Conservation (phyloP, 2,888 invertebrate species). For the Polymixis lichenea region DNA sequence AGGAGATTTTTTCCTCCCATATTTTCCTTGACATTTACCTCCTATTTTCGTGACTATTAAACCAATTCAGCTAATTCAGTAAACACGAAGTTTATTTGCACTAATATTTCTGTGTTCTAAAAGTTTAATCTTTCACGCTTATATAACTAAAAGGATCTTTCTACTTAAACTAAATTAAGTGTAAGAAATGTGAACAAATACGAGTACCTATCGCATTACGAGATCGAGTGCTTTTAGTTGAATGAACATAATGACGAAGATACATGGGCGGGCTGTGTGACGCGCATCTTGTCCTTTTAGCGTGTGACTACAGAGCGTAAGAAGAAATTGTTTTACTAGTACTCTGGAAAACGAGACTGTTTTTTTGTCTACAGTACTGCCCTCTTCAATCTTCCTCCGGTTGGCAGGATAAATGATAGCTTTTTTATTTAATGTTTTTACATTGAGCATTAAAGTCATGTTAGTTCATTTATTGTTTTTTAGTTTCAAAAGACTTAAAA, state of each 20-base stretch:
- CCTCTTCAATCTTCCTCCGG: constrained; percentile 8
- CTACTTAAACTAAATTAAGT: constrained; percentile 78
- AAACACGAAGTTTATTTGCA: constrained; percentile 32
- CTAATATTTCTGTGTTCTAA: constrained; percentile 50
- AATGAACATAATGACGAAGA: constrained; percentile 74
- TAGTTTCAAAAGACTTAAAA: neutral
- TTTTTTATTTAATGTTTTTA: neutral
- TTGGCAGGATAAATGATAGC: neutral
- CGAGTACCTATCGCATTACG: constrained; percentile 72
- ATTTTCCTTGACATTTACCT: too few species aligned
- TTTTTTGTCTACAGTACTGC: neutral
- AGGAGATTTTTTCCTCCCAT: neutral
- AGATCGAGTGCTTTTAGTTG: constrained; percentile 80
- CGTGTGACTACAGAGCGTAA: constrained; percentile 4
- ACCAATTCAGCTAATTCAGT: constrained; percentile 23
- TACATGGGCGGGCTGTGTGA: constrained; percentile 59
- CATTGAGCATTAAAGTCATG: neutral
- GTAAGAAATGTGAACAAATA: constrained; percentile 76
- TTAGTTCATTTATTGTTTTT: neutral
- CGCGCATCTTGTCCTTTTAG: constrained; percentile 49
- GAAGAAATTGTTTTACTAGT: constrained; percentile 31
- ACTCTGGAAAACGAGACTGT: constrained; percentile 2
- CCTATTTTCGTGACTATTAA: neutral
- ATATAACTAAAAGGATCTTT: constrained; percentile 66
- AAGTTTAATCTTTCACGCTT: constrained; percentile 63